phyloP scores from a whole-genome alignment of 2,797 vertebrate species.

The Sebastolobus altivelis region DNA sequence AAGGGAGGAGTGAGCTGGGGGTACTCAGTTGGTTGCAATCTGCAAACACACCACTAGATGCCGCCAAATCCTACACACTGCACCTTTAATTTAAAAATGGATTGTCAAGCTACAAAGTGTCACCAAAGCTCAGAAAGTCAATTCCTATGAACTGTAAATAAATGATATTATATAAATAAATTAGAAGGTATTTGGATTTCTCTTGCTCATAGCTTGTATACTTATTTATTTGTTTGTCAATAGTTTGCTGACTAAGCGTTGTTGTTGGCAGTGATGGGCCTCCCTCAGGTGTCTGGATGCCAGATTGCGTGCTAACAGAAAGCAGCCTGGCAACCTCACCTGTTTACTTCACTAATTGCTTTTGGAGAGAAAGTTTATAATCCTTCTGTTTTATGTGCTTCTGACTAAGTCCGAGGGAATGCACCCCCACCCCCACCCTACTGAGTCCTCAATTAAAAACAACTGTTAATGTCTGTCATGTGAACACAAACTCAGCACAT shows the following conservation, averaged over 20 bases:
- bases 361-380: constrained; percentile 85
- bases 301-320: constrained; percentile 82
- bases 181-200: constrained; percentile 26
- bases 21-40: no score
- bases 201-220: constrained; percentile 42
- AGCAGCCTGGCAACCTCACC: constrained; percentile 81
- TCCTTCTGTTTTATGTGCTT: constrained; percentile 84
- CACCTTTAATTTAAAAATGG: neutral
- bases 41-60: no score
- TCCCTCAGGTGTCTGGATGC: constrained; percentile 64
- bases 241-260: constrained; percentile 64
- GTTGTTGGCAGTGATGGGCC: constrained; percentile 45
- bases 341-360: constrained; percentile 84
- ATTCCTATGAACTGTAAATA: neutral
- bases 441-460: constrained; percentile 78
- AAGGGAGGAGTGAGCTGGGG: no score
- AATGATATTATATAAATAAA: constrained; percentile 5
- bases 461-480: constrained; percentile 69
- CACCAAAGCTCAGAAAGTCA: neutral
- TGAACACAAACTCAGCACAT: constrained; percentile 49
- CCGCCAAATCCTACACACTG: no score
- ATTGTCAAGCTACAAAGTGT: neutral
- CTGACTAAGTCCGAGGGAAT: constrained; percentile 83
- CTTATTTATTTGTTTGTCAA: constrained; percentile 69
- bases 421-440: constrained; percentile 33